Conservation (phyloP, 1,140 invertebrate genomes). For the Riptortus pedestris region DNA sequence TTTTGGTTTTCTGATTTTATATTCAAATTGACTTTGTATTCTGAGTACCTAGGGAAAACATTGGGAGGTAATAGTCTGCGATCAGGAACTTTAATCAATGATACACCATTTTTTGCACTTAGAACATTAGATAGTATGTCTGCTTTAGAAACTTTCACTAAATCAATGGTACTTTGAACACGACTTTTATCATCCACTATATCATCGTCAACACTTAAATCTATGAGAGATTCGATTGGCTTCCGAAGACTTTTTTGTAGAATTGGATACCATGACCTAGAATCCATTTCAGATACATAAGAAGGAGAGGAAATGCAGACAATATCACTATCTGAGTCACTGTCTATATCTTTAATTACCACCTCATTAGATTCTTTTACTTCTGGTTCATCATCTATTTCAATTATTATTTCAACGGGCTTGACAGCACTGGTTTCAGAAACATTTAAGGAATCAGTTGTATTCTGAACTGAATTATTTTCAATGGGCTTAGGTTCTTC, state of each 20-base stretch:
- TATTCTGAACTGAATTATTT: neutral
- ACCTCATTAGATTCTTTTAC: neutral
- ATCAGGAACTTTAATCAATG: neutral
- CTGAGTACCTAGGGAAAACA: slow-evolving; percentile 6
- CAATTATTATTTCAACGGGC: slow-evolving; percentile 7
- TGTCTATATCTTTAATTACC: neutral
- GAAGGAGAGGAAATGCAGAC: slow-evolving; percentile 2
- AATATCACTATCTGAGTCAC: slow-evolving; percentile 4
- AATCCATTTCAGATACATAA: neutral
- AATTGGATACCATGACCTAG: neutral
- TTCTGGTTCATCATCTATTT: slow-evolving; percentile 4
- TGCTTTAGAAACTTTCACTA: neutral
- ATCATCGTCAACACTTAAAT: neutral
- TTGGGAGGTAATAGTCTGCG: slow-evolving; percentile 4
- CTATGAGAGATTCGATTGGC: neutral
- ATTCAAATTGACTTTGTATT: slow-evolving; percentile 11
- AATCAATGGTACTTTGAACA: neutral
- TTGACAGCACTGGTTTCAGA: neutral
- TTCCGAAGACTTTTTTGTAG: neutral
- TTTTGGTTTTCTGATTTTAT: slow-evolving; percentile 4
- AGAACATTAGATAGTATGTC: neutral
- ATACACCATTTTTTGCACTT: neutral
- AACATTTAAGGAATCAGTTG: neutral
- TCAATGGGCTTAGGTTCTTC: too few species aligned
- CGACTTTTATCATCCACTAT: neutral